A percentile compares a stretch with the other conserved stretches of the same genome.
Conservation (phyloP, 2,797 vertebrate species). For the Phoxinus dragarum region DNA sequence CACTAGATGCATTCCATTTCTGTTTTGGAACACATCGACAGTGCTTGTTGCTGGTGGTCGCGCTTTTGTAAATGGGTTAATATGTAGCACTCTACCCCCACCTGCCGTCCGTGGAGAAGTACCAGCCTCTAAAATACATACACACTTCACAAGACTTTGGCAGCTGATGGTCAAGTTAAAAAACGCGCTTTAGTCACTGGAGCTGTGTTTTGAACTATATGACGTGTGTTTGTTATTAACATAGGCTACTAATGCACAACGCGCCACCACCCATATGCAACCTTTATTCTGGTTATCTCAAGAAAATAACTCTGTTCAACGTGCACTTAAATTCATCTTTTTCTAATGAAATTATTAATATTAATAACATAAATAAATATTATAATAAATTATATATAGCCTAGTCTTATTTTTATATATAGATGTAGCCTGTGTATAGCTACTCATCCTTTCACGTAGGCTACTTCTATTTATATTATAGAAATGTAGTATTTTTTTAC, state of each 20-base stretch:
- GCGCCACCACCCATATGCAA: neutral
- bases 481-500: neutral
- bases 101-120: slow-evolving; percentile 76
- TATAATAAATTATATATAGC: neutral
- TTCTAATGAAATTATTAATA: neutral
- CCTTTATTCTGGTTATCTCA: neutral
- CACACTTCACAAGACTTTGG: neutral
- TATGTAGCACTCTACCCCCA: slow-evolving; percentile 81
- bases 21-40: neutral
- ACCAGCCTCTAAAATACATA: slow-evolving; percentile 29
- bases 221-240: neutral
- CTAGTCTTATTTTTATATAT: too few relatives aligned
- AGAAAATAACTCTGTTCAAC: neutral
- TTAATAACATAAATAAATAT: neutral
- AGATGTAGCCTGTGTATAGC: too few relatives aligned
- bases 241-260: neutral
- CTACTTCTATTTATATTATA: neutral
- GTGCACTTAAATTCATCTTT: neutral
- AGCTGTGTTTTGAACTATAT: neutral
- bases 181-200: neutral
- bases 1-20: neutral
- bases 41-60: neutral
- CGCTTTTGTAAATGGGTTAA: slow-evolving; percentile 47
- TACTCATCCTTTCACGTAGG: neutral
- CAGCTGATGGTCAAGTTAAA: slow-evolving; percentile 24